These are phyloP conservation scores for Stichopus chloronotus DNA, from an alignment of 35 echinoderm and acorn worm species.

Conservation along the genomic window DNA sequence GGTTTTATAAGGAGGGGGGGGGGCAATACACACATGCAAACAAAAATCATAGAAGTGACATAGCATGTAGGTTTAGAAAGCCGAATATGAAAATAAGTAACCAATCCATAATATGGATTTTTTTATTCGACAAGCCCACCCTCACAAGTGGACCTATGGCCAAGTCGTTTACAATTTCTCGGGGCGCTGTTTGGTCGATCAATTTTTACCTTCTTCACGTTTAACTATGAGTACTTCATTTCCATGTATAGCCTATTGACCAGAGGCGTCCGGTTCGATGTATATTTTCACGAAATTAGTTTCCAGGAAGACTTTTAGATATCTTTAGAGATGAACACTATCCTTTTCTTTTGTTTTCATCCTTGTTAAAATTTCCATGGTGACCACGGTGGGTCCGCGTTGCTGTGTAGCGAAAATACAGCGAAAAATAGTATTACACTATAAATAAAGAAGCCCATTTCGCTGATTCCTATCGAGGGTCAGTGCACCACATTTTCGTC, in stretches of 20 bases:
- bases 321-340: too few relatives aligned
- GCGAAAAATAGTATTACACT: too few relatives aligned
- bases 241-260: background rate
- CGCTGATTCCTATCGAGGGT: too few relatives aligned
- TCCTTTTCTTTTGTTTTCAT: too few relatives aligned
- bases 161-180: background rate
- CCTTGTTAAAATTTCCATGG: too few relatives aligned
- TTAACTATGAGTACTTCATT: background rate
- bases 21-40: background rate
- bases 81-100: slow-evolving; percentile 42
- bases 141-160: background rate
- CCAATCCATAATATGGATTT: slow-evolving; percentile 38
- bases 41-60: slow-evolving; percentile 9
- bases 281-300: background rate
- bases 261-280: background rate
- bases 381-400: too few relatives aligned
- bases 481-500: too few relatives aligned
- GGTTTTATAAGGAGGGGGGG: background rate
- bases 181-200: background rate
- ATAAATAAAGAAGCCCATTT: too few relatives aligned
- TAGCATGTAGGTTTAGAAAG: background rate
- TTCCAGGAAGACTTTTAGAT: too few relatives aligned
- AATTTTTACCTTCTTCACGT: background rate
- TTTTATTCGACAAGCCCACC: background rate
- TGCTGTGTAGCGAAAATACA: too few relatives aligned